Percentiles rank a stretch among this genome's conserved stretches.
These are phyloP conservation scores for Heliornis fulica DNA, from an alignment of 2,113 vertebrate genomes.

Conservation along the genomic window DNA sequence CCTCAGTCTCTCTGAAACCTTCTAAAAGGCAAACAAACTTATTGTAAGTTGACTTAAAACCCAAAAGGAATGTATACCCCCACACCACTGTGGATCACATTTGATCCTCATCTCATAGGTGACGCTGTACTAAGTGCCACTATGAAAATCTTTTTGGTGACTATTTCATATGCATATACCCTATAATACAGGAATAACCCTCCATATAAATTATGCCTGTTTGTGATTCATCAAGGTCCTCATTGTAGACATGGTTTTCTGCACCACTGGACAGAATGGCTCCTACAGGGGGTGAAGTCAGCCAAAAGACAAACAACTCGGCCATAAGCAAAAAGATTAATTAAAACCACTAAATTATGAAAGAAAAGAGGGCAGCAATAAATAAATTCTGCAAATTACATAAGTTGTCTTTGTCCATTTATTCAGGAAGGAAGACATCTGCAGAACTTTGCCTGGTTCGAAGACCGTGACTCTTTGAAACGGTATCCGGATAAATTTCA, in stretches of 20 bases:
- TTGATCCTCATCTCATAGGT: neutral
- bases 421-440: neutral
- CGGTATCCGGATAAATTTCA: neutral
- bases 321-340: slow-evolving; percentile 30
- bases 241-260: slow-evolving; percentile 15
- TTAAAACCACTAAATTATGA: slow-evolving; percentile 25
- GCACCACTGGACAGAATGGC: neutral
- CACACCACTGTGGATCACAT: neutral
- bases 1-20: neutral
- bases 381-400: neutral
- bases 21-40: neutral
- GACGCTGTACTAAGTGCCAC: neutral
- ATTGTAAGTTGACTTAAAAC: neutral
- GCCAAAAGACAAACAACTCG: neutral
- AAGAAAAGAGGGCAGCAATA: neutral
- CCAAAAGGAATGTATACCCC: neutral
- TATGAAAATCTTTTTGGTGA: neutral
- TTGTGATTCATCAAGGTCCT: neutral
- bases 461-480: neutral
- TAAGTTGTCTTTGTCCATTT: neutral
- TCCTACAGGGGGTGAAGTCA: slow-evolving; percentile 39
- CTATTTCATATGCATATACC: neutral
- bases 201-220: neutral
- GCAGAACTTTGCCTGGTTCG: neutral
- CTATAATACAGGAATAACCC: neutral